These are phyloP conservation scores for Elegia similella DNA, from an alignment of 2,888 invertebrate species.

Conservation along the genomic window DNA sequence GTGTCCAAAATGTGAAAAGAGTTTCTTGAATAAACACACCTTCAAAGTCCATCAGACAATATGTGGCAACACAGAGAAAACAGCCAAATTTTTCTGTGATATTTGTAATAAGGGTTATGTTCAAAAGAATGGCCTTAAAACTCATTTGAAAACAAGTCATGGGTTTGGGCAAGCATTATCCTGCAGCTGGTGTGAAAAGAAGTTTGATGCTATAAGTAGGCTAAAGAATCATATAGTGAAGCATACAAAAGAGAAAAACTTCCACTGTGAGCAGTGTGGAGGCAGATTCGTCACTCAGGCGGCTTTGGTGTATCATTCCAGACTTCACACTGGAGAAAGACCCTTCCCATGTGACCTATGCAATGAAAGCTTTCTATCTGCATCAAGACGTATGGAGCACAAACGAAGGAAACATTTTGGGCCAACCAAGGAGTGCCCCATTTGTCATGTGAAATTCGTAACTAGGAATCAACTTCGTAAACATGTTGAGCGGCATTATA, in stretches of 20 bases:
- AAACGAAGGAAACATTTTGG: constrained; percentile 57
- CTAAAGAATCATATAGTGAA: constrained; percentile 61
- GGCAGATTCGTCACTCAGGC: constrained; percentile 61
- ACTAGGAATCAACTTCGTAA: constrained; percentile 47
- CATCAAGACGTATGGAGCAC: constrained; percentile 63
- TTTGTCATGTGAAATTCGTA: constrained; percentile 59
- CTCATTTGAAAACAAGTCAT: constrained; percentile 59
- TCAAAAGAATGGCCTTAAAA: constrained; percentile 51
- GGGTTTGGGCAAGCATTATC: constrained; percentile 52
- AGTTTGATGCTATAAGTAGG: constrained; percentile 59
- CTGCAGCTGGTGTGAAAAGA: constrained; percentile 66
- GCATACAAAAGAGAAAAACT: constrained; percentile 65
- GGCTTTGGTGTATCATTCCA: constrained; percentile 57
- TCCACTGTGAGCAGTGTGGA: constrained; percentile 57
- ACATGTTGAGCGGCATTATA: constrained; percentile 57
- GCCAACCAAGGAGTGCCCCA: constrained; percentile 54
- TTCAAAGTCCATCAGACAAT: constrained; percentile 50
- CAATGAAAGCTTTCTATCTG: constrained; percentile 59
- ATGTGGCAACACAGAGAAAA: constrained; percentile 45
- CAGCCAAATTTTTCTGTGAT: constrained; percentile 55
- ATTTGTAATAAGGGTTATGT: constrained; percentile 59
- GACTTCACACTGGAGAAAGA: constrained; percentile 67
- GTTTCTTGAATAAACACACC: constrained; percentile 48
- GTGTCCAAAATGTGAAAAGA: constrained; percentile 53
- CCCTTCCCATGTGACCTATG: constrained; percentile 66